These are phyloP conservation scores for Panopea generosa DNA, from an alignment of 2,888 invertebrate species.

Conservation along the genomic window DNA sequence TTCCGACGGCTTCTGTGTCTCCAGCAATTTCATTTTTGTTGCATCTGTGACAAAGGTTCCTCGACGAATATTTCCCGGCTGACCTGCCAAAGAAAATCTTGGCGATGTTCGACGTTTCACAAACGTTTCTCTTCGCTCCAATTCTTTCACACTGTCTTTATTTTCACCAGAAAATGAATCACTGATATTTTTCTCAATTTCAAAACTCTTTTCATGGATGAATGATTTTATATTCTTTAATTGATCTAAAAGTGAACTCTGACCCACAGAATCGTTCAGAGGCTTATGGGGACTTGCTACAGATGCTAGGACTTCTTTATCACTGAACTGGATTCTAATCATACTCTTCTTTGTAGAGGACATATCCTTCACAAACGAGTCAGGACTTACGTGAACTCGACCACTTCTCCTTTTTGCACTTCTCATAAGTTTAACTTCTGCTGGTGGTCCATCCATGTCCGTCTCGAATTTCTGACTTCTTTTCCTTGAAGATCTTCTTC, in stretches of 20 bases:
- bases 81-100: slow-evolving; percentile 41
- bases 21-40: slow-evolving; percentile 42
- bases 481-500: slow-evolving; percentile 12
- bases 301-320: background rate
- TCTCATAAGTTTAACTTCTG: slow-evolving; percentile 37
- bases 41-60: slow-evolving; percentile 49
- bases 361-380: slow-evolving; percentile 72
- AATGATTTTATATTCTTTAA: slow-evolving; percentile 65
- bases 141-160: background rate
- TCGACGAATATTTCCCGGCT: slow-evolving; percentile 26
- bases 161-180: slow-evolving; percentile 16
- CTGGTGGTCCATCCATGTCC: slow-evolving; percentile 22
- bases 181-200: slow-evolving; percentile 43
- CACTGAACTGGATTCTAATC: background rate
- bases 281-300: slow-evolving; percentile 10
- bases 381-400: slow-evolving; percentile 65
- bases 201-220: slow-evolving; percentile 56
- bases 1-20: slow-evolving; percentile 49
- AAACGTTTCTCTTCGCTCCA: slow-evolving; percentile 57
- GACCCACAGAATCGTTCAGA: slow-evolving; percentile 71
- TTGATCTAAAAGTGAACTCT: slow-evolving; percentile 71
- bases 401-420: slow-evolving; percentile 38
- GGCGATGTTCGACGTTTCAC: slow-evolving; percentile 27
- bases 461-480: slow-evolving; percentile 18
- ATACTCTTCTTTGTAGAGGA: slow-evolving; percentile 37